Evolutionary conservation across 2,113 vertebrate species (phyloP).

Genomic region (Gopherus evgoodei): DNA sequence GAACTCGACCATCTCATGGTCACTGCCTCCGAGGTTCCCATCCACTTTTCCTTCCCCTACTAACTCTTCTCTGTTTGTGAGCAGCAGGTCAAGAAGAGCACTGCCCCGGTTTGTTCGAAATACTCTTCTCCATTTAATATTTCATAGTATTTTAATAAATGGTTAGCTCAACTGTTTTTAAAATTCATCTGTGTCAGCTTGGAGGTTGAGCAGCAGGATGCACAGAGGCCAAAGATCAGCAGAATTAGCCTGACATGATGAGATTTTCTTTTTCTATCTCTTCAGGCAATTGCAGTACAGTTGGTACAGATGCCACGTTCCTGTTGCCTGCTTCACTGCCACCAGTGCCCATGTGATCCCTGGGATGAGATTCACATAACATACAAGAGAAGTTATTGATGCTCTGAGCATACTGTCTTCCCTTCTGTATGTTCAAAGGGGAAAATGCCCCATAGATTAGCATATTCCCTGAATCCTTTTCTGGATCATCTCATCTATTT

Average conservation of each 20-base stretch:
- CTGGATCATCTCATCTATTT: background rate
- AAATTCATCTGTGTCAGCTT: background rate
- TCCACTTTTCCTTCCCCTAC: too few relatives aligned
- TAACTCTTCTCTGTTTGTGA: too few relatives aligned
- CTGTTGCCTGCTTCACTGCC: background rate
- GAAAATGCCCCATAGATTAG: background rate
- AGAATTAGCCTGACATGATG: background rate
- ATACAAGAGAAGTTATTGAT: background rate
- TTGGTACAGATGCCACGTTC: background rate
- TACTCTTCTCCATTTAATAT: accelerated
- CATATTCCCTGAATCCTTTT: background rate
- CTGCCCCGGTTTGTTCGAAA: background rate
- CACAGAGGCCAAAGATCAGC: background rate
- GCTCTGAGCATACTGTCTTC: background rate
- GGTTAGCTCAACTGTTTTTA: background rate
- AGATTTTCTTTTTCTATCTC: background rate
- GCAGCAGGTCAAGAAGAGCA: too few relatives aligned
- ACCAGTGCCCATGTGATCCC: accelerated
- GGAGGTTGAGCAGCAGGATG: background rate
- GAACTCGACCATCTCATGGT: too few relatives aligned
- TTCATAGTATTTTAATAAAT: background rate
- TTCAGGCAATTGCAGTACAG: background rate
- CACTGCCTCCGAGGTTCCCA: too few relatives aligned
- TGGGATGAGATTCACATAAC: background rate
- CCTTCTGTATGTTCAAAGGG: background rate